phyloP scores from a whole-genome alignment of 92 coral and sea anemone species.

The Muricea muricata region DNA sequence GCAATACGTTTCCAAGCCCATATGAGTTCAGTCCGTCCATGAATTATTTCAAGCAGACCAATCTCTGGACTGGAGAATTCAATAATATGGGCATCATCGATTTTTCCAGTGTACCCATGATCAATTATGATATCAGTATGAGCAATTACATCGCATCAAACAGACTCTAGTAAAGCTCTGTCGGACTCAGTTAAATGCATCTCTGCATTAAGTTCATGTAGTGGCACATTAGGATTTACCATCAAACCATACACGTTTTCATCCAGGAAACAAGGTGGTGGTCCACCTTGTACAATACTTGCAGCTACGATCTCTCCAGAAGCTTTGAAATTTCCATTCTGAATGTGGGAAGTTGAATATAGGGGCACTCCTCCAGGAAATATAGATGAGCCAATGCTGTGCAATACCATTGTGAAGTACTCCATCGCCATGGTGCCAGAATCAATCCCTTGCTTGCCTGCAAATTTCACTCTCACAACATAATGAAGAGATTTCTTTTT shows the following conservation, averaged over 20 bases:
- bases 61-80: conserved; percentile 52
- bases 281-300: conserved; percentile 58
- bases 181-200: conserved; percentile 49
- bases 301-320: conserved; percentile 56
- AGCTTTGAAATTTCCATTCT: conserved; percentile 38
- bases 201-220: conserved; percentile 29
- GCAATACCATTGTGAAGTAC: neutral
- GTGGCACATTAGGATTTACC: conserved; percentile 32
- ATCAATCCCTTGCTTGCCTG: conserved; percentile 50
- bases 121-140: conserved; percentile 61
- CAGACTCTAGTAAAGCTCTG: conserved; percentile 8
- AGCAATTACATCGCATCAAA: conserved; percentile 17
- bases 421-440: conserved; percentile 49
- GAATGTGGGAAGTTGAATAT: conserved; percentile 31
- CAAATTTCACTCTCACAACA: conserved; percentile 23
- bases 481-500: conserved; percentile 6
- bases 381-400: conserved; percentile 31
- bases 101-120: conserved; percentile 70
- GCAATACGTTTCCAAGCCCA: conserved; percentile 32
- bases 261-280: conserved; percentile 52
- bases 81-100: conserved; percentile 43
- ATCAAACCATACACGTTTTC: conserved; percentile 52
- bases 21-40: conserved; percentile 58
- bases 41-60: conserved; percentile 67
- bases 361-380: conserved; percentile 47